Conservation (phyloP, 2,888 invertebrate genomes). For the Stenotaenia linearis region DNA sequence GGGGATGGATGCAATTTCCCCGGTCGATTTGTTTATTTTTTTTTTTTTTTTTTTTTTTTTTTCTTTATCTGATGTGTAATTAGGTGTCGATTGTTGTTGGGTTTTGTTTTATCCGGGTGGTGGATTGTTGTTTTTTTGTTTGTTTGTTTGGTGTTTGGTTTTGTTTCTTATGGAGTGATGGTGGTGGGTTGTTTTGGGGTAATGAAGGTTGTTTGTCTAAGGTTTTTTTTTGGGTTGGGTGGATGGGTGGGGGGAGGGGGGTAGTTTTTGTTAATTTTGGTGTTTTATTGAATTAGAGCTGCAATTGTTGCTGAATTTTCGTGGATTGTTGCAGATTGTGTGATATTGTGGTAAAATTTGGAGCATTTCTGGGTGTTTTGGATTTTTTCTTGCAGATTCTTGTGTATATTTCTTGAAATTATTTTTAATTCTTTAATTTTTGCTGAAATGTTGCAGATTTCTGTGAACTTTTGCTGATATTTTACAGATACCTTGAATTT, state of each 20-base stretch:
- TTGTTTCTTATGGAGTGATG: neutral
- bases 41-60: no score
- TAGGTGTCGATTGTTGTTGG: neutral
- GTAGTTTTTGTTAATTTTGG: neutral
- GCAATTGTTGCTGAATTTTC: no score
- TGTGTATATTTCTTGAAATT: no score
- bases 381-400: no score
- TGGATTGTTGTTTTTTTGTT: neutral
- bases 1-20: neutral
- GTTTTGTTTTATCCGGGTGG: neutral
- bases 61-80: neutral
- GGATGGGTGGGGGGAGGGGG: neutral
- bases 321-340: no score
- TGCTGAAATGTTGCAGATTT: no score
- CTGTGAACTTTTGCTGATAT: no score
- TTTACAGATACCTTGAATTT: no score
- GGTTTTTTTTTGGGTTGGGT: neutral
- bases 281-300: no score
- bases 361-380: no score
- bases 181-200: neutral
- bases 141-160: neutral
- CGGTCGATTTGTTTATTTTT: neutral
- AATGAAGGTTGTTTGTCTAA: neutral
- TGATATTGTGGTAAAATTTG: no score
- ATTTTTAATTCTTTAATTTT: no score